Base-by-base conservation (phyloP, 2,888 invertebrate species). In the Sceliomorpha sp. region DNA sequence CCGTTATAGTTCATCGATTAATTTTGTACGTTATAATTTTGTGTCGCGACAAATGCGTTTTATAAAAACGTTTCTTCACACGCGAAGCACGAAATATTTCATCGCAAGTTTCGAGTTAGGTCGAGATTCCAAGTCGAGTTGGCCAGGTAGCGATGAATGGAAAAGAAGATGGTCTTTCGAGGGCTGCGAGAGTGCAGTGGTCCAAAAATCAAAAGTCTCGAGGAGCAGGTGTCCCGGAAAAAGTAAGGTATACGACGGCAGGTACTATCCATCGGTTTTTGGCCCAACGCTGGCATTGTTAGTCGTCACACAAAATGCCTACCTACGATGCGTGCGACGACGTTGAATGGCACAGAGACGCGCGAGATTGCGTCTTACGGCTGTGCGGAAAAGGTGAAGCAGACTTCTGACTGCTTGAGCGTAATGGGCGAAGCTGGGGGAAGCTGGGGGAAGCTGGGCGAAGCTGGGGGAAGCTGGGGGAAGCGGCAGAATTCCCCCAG, bases 121-220 rank as follows among this genome's bases (percentile, higher is more conserved):
- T 67, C 58, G 63, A 39, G 47, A 60, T 70, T 62, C 51, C 39
- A 70, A 71, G 66, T 67, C 66, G 62, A 59, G 55, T 56, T 59
- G 55, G 50, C 13, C 39, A 53, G 26, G 39, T 47, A 31, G 32
- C 36, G 12, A 50, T 64, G 64, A 68, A 64, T 42, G 66, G 53
- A 17, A 29, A 9, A 36, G 53, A 17, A 29, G 13, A 36, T 15
- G 26, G 17, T 27, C 15, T 40, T 10, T 42, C 17, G 14, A 48
- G 39, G 37, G 40, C 47, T 37, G 36, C 55, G 47, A 47, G 66
- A 70, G 70, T 64, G 73, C 73, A 74, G 79, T 77, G 78, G 79
- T 75, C 77, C 76, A 80, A 80, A 79, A 84, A 84, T 85, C 84
- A 83, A 84, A 84, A 82, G 82, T 83, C 82, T 81, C 39, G 70